Percentiles rank a stretch among this genome's conserved stretches.
Evolutionary conservation across 2,888 invertebrate species (phyloP).

Genomic region (Protula sp.): DNA sequence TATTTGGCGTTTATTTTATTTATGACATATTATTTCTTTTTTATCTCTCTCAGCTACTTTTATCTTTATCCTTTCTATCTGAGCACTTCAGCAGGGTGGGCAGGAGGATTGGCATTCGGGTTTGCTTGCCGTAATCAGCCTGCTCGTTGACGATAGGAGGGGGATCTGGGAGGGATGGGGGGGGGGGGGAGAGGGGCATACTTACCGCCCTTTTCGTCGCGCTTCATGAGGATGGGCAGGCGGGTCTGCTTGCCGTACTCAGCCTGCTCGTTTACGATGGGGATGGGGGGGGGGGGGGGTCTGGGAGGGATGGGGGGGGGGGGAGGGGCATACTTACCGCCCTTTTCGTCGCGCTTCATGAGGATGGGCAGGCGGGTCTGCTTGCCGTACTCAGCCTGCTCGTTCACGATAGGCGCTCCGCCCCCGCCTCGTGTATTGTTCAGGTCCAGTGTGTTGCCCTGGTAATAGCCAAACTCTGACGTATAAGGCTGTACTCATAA

Average conservation of each 20-base stretch:
- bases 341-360: conserved; percentile 24
- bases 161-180: no score
- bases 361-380: conserved; percentile 27
- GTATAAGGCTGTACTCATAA: no score
- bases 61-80: conserved; percentile 29
- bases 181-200: no score
- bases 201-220: conserved; percentile 29
- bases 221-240: conserved; percentile 25
- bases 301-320: no score
- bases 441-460: conserved; percentile 9
- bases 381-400: conserved; percentile 23
- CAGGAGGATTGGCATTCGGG: conserved; percentile 28
- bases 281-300: no score
- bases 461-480: no score
- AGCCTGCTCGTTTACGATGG: conserved; percentile 25
- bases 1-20: no score
- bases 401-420: conserved; percentile 29
- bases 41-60: no score
- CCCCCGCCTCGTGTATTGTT: conserved; percentile 27
- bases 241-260: conserved; percentile 22
- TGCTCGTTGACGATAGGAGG: conserved; percentile 25
- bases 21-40: no score
- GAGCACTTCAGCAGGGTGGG: conserved; percentile 23
- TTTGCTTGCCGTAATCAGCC: conserved; percentile 23
- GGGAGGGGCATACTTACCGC: no score